phyloP scores from a whole-genome alignment of 2,888 invertebrate genomes.

The Oegoconia quadripuncta region DNA sequence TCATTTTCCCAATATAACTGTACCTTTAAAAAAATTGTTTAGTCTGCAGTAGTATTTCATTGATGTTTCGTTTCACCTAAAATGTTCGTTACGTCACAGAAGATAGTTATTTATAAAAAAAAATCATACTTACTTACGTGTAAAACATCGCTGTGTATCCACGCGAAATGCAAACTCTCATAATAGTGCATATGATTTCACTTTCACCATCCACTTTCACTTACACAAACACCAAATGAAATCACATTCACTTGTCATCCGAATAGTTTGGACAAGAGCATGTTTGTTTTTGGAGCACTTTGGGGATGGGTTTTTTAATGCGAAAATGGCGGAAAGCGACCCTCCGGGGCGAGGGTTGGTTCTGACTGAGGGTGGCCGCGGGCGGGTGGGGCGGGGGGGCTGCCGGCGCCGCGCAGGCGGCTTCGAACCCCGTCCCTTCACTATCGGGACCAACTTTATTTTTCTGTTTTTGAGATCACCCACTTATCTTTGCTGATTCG shows the following conservation, averaged over 20 bases:
- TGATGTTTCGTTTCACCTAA: too few relatives aligned
- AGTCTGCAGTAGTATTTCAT: too few relatives aligned
- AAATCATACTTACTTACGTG: constrained; percentile 29
- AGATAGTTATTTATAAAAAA: too few relatives aligned
- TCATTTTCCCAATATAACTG: too few relatives aligned
- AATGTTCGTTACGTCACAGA: constrained; percentile 3
- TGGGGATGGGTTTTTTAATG: neutral
- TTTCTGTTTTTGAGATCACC: constrained; percentile 50
- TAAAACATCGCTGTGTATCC: constrained; percentile 29
- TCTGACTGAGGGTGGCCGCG: constrained; percentile 42
- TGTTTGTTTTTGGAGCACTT: neutral
- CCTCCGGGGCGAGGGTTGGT: constrained; percentile 31
- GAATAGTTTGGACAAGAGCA: neutral
- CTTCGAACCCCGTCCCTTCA: constrained; percentile 19
- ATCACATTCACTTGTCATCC: constrained; percentile 5
- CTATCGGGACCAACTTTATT: constrained; percentile 44
- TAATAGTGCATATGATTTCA: constrained; percentile 11
- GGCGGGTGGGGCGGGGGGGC: constrained; percentile 23
- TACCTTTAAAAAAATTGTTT: too few relatives aligned
- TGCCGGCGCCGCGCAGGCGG: constrained; percentile 17
- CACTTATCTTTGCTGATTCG: constrained; percentile 42
- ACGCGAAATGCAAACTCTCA: constrained; percentile 17
- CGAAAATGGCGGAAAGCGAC: constrained; percentile 26
- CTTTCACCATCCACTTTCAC: constrained; percentile 11
- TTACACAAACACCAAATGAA: neutral